These are phyloP conservation scores for Paracentrotus lividus DNA, from an alignment of 53 echinoderm and acorn worm genomes.

Conservation along the genomic window DNA sequence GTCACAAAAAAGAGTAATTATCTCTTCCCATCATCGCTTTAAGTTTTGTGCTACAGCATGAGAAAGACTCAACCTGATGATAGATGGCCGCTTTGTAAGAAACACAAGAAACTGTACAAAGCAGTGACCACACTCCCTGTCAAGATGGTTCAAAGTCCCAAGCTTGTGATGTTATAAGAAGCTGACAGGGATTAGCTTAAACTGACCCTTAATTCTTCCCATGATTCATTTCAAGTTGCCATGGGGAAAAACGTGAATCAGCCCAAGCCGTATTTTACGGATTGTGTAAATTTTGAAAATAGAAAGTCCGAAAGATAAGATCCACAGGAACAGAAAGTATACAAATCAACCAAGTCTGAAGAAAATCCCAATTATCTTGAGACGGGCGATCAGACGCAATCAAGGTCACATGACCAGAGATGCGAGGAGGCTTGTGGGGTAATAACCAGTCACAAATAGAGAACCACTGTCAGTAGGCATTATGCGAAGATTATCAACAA, in stretches of 20 bases:
- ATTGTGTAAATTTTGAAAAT: not conserved
- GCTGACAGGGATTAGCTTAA: constrained; percentile 35
- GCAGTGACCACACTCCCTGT: constrained; percentile 17
- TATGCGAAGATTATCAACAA: not conserved
- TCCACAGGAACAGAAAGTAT: not conserved
- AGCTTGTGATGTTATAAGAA: constrained; percentile 23
- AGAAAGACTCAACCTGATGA: not conserved
- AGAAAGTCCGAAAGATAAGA: not conserved
- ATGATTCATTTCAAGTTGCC: constrained; percentile 40
- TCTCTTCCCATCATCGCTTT: not conserved
- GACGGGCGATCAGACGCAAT: not conserved
- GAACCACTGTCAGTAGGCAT: not conserved
- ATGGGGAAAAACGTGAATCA: constrained; percentile 42
- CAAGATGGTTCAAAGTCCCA: not conserved
- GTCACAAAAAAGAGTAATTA: not conserved
- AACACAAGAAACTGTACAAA: not conserved
- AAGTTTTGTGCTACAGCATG: not conserved
- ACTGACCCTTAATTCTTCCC: constrained; percentile 26
- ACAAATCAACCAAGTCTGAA: not conserved
- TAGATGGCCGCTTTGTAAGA: not conserved
- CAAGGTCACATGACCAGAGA: not conserved
- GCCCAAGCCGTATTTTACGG: not conserved
- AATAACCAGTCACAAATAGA: not conserved
- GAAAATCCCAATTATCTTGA: constrained; percentile 8
- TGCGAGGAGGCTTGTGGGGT: not conserved